Conservation (phyloP, 2,113 vertebrate species). For the Pipa parva region DNA sequence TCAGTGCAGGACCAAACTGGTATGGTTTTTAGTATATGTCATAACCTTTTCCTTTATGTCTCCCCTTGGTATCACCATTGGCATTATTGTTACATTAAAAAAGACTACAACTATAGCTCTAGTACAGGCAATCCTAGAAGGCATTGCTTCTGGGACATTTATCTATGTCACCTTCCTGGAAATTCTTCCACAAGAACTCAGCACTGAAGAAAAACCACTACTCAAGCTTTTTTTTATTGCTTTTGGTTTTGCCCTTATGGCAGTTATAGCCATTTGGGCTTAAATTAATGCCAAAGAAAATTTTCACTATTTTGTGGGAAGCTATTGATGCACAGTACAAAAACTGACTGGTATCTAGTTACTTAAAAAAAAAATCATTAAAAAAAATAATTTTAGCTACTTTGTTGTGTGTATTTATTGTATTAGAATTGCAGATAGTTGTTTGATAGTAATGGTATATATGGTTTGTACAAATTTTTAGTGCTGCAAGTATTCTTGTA, state of each 20-base stretch:
- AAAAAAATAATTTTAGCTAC: no score
- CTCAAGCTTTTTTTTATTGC: constrained; percentile 77
- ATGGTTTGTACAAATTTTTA: no score
- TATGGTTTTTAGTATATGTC: constrained; percentile 72
- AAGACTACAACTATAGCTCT: constrained; percentile 52
- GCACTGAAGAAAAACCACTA: constrained; percentile 66
- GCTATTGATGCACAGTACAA: no score
- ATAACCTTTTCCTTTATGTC: constrained; percentile 74
- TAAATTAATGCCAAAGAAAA: constrained; percentile 55
- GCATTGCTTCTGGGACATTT: constrained; percentile 79
- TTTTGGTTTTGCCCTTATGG: constrained; percentile 80
- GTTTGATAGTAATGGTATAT: no score
- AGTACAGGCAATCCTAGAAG: constrained; percentile 76
- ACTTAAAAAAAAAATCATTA: no score
- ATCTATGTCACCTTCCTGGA: constrained; percentile 87
- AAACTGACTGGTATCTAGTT: no score
- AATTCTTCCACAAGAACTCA: constrained; percentile 81
- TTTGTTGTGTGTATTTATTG: no score
- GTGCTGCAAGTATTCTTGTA: no score
- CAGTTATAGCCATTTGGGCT: constrained; percentile 69
- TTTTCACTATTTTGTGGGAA: no score
- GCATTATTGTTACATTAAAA: constrained; percentile 65
- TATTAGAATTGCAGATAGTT: no score
- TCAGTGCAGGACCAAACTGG: constrained; percentile 56
- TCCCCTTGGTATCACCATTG: constrained; percentile 71